Conservation (phyloP, 1,140 invertebrate species). For the Anastrepha ludens region DNA sequence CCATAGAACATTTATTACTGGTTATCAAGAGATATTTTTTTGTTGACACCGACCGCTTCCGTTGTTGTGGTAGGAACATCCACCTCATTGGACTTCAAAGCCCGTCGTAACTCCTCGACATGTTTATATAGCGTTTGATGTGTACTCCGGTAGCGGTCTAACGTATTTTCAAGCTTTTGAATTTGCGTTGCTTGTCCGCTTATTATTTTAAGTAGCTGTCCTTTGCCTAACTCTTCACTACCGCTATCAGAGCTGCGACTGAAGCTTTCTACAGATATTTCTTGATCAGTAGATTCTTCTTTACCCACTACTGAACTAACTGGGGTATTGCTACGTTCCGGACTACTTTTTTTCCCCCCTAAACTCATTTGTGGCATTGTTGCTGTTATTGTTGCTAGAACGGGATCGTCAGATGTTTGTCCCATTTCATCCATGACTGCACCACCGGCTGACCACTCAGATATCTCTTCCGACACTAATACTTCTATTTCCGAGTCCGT, state of each 20-base stretch:
- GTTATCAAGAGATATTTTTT: neutral
- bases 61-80: neutral
- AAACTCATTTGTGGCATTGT: neutral
- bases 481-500: constrained; percentile 58
- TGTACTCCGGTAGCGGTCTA: constrained; percentile 49
- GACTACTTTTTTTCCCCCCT: neutral
- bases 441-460: constrained; percentile 55
- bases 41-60: neutral
- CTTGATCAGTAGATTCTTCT: constrained; percentile 35
- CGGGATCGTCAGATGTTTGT: neutral
- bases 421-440: constrained; percentile 30
- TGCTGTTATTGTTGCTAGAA: neutral
- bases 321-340: neutral
- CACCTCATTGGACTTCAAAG: constrained; percentile 20
- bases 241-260: neutral
- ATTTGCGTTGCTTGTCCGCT: constrained; percentile 46
- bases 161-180: constrained; percentile 28
- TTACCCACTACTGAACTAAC: neutral
- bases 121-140: constrained; percentile 53
- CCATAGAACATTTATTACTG: neutral
- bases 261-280: constrained; percentile 49
- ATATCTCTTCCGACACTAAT: constrained; percentile 56
- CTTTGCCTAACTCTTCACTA: constrained; percentile 22
- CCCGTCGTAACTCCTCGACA: constrained; percentile 53
- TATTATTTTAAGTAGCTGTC: constrained; percentile 54